Evolutionary conservation across 2,797 vertebrate species (phyloP).

Genomic region (Phalanger gymnotis): DNA sequence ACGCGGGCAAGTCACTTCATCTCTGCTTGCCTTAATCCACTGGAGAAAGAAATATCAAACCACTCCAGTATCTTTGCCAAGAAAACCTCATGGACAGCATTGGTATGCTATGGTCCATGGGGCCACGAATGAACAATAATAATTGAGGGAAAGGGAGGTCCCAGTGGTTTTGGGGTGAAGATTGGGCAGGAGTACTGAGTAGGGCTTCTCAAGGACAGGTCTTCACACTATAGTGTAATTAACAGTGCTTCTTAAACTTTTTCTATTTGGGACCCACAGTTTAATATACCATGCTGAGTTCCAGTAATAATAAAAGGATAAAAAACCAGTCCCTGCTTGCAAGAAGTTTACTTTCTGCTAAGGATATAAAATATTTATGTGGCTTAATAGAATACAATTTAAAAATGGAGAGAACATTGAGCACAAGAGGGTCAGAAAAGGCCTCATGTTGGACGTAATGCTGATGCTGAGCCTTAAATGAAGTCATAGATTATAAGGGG

Average conservation of each 20-base stretch:
- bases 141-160: not conserved
- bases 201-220: not conserved
- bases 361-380: not conserved
- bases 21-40: not conserved
- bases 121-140: not conserved
- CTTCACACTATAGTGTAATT: not conserved
- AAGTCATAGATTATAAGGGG: not conserved
- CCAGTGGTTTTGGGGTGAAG: not conserved
- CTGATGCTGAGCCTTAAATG: not conserved
- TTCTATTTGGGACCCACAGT: no score
- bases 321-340: not conserved
- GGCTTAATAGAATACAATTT: not conserved
- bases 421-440: not conserved
- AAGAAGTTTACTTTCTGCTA: not conserved
- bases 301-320: not conserved
- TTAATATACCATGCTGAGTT: not conserved
- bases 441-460: not conserved
- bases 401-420: not conserved
- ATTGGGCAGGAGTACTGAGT: not conserved
- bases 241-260: no score
- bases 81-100: not conserved
- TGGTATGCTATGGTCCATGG: not conserved
- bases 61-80: not conserved
- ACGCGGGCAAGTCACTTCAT: not conserved
- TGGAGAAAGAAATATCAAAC: not conserved